Percentiles rank a stretch among this genome's conserved stretches.
Conservation (phyloP, 2,888 invertebrate genomes). For the Eremobia ochroleuca region DNA sequence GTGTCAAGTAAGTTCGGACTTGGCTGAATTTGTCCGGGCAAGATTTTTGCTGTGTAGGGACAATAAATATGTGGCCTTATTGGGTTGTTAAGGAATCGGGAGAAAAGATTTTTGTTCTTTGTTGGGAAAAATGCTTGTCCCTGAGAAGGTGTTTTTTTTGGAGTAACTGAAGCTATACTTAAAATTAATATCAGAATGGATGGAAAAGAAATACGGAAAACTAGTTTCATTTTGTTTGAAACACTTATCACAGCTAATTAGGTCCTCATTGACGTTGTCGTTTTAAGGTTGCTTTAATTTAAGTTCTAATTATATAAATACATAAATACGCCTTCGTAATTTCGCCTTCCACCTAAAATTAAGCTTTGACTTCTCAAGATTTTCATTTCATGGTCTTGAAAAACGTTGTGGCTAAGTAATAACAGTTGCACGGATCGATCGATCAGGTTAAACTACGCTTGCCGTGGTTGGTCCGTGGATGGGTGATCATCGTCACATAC, state of each 20-base stretch:
- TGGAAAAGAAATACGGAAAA: neutral
- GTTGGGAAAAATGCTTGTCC: neutral
- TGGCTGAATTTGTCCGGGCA: conserved; percentile 60
- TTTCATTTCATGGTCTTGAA: neutral
- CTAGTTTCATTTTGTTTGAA: neutral
- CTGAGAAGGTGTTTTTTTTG: neutral
- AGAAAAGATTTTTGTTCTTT: conserved; percentile 26
- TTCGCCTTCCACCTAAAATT: neutral
- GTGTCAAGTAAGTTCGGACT: conserved; percentile 62
- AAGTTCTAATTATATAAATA: neutral
- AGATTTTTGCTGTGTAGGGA: conserved; percentile 49
- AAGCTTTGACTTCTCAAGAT: too few species aligned
- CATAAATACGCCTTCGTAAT: neutral
- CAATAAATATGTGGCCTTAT: conserved; percentile 40
- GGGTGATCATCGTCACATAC: too few species aligned
- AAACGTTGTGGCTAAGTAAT: too few species aligned
- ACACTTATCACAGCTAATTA: too few species aligned
- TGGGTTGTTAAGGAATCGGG: conserved; percentile 34
- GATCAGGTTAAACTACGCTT: too few species aligned
- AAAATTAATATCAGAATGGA: neutral
- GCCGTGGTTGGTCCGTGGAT: too few species aligned
- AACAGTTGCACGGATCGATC: too few species aligned
- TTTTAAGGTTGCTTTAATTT: neutral
- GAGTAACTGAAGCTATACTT: neutral
- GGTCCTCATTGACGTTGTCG: neutral